Conservation (phyloP, 2,888 invertebrate genomes). For the Oeneis ivallda region DNA sequence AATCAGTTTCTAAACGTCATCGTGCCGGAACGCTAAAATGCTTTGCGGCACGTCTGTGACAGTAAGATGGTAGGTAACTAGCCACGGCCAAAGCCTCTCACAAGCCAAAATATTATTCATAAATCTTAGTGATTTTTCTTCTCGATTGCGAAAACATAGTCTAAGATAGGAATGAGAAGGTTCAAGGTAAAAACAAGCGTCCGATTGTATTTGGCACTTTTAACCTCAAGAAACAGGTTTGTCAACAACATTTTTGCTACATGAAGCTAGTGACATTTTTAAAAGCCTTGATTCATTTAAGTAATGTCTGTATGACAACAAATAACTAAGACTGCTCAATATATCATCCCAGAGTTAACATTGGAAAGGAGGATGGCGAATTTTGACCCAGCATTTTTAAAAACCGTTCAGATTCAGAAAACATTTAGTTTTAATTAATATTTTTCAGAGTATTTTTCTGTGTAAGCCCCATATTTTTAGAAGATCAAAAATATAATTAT, state of each 20-base stretch:
- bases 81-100: too few species aligned
- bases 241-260: background rate
- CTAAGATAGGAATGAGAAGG: background rate
- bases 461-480: too few species aligned
- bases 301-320: background rate
- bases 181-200: background rate
- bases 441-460: too few species aligned
- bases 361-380: too few species aligned
- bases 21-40: too few species aligned
- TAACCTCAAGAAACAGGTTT: background rate
- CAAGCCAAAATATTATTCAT: background rate
- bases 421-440: too few species aligned
- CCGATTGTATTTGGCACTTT: conserved; percentile 8
- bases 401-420: too few species aligned
- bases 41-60: too few species aligned
- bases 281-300: background rate
- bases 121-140: background rate
- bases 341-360: background rate
- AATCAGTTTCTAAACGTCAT: background rate
- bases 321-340: background rate
- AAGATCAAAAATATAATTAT: too few species aligned
- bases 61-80: too few species aligned
- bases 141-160: background rate
- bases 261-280: background rate
- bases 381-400: too few species aligned